Conservation (phyloP, 2,888 invertebrate species). For the Invenusta paracnida region DNA sequence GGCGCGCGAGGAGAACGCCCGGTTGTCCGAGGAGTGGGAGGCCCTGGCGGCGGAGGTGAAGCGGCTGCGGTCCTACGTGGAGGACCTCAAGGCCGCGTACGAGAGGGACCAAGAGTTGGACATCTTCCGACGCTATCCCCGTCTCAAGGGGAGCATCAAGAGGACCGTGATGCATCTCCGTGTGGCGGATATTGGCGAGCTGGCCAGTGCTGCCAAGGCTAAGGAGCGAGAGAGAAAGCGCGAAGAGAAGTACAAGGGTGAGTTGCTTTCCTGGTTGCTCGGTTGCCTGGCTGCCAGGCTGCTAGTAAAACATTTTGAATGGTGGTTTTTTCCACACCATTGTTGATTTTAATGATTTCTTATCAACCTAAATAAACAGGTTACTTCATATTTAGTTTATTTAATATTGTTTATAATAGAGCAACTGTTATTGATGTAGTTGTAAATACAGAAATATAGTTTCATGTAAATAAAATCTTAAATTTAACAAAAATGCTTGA, state of each 20-base stretch:
- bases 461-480: no score
- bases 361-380: no score
- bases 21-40: slow-evolving; percentile 31
- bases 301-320: no score
- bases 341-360: no score
- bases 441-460: no score
- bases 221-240: slow-evolving; percentile 19
- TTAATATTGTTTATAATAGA: no score
- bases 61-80: slow-evolving; percentile 29
- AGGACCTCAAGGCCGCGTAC: slow-evolving; percentile 67
- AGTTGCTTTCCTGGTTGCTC: no score
- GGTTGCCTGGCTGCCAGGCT: no score
- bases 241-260: slow-evolving; percentile 32
- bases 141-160: slow-evolving; percentile 94
- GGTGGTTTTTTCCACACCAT: no score
- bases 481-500: no score
- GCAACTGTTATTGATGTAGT: no score
- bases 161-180: slow-evolving; percentile 53
- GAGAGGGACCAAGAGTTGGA: slow-evolving; percentile 85
- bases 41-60: slow-evolving; percentile 26
- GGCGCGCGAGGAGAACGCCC: background rate
- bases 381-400: no score
- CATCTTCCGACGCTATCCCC: slow-evolving; percentile 85
- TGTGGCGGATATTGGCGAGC: slow-evolving; percentile 42
- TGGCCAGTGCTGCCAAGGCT: slow-evolving; percentile 20